phyloP scores from a whole-genome alignment of 2,113 vertebrate species.

The Sinocyclocheilus rhinocerous region DNA sequence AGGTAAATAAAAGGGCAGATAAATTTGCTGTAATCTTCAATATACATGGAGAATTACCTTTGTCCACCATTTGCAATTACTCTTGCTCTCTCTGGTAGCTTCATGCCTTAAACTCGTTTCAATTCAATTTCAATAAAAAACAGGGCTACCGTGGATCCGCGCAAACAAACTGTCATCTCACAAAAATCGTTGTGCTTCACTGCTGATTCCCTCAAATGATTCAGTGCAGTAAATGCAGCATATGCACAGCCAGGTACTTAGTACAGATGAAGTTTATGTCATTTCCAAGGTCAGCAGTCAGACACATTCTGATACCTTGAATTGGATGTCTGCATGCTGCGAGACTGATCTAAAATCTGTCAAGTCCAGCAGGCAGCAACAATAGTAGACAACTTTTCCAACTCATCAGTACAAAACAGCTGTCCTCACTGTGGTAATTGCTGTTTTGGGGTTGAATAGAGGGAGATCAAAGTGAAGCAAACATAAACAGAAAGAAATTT shows the following conservation, averaged over 20 bases:
- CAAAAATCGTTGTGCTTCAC: neutral
- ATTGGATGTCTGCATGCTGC: neutral
- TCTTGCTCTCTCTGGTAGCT: neutral
- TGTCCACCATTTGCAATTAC: conserved; percentile 33
- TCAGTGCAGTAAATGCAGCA: conserved; percentile 18
- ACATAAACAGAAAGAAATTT: conserved; percentile 12
- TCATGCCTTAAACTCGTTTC: conserved; percentile 22
- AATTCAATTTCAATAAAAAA: neutral
- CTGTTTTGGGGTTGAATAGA: conserved; percentile 39
- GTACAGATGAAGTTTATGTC: neutral
- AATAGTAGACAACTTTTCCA: conserved; percentile 19
- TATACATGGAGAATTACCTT: conserved; percentile 52
- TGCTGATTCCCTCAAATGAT: neutral
- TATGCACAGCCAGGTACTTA: neutral
- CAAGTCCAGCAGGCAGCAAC: neutral
- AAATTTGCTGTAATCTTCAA: conserved; percentile 60
- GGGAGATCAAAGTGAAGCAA: conserved; percentile 38
- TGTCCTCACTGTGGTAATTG: conserved; percentile 30
- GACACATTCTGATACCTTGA: neutral
- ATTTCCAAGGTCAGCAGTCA: conserved; percentile 8
- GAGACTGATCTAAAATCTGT: conserved; percentile 23
- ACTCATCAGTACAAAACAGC: conserved; percentile 25
- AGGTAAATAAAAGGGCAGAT: conserved; percentile 38
- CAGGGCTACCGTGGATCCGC: neutral
- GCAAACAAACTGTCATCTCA: neutral